A percentile compares a stretch with the other conserved stretches of the same genome.
Evolutionary conservation across 1,140 invertebrate species (phyloP).

Genomic region (Pseudomyrmex dendroicus): DNA sequence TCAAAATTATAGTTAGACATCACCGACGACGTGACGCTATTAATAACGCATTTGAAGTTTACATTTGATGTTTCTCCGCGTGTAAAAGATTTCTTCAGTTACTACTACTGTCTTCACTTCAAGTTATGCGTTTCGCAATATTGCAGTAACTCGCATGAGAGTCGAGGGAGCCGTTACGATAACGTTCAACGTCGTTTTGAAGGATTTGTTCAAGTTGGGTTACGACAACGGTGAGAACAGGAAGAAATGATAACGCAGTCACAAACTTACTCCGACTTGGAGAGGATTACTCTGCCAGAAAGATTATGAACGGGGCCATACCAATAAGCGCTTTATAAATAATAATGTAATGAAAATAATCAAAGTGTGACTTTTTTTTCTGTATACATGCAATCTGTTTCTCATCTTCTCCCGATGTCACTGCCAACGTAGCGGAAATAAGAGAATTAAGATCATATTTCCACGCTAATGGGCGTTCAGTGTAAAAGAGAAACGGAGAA

Average conservation of each 20-base stretch:
- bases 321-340: neutral
- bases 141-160: conserved; percentile 90
- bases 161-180: conserved; percentile 88
- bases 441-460: conserved; percentile 10
- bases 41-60: neutral
- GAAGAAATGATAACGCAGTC: conserved; percentile 33
- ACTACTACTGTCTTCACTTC: neutral
- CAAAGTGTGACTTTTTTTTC: conserved; percentile 10
- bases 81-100: too few species aligned
- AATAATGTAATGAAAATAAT: conserved; percentile 14
- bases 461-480: conserved; percentile 13
- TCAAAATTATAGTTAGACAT: too few species aligned
- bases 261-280: neutral
- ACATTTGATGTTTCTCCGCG: neutral
- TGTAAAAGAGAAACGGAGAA: neutral
- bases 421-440: neutral
- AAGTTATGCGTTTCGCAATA: conserved; percentile 2
- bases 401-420: neutral
- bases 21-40: too few species aligned
- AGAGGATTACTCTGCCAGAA: neutral
- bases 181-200: conserved; percentile 89
- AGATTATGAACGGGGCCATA: conserved; percentile 7
- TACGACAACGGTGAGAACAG: conserved; percentile 84
- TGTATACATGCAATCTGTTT: neutral
- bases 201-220: conserved; percentile 89